These are phyloP conservation scores for Callithrix jacchus DNA, from an alignment of 2,113 vertebrate genomes.

Conservation along the genomic window DNA sequence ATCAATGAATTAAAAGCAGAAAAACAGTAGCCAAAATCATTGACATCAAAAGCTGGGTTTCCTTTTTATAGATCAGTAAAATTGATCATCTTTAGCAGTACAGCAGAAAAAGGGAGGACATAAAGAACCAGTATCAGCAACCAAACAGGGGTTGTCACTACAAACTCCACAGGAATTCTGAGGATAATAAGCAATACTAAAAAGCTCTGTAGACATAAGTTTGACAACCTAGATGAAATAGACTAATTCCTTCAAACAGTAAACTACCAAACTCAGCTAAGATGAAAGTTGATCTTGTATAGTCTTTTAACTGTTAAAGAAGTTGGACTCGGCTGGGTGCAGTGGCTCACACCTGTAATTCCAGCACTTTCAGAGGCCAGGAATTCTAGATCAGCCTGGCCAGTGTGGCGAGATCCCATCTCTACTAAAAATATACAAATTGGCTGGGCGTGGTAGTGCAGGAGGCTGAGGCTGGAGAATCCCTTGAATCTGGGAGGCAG, in stretches of 20 bases:
- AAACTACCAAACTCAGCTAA: not conserved
- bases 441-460: too few species aligned
- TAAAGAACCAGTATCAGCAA: not conserved
- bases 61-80: not conserved
- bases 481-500: too few species aligned
- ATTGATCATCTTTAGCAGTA: not conserved
- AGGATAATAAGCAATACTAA: not conserved
- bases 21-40: not conserved
- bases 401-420: too few species aligned
- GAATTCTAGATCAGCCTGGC: too few species aligned
- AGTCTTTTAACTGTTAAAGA: not conserved
- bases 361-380: too few species aligned
- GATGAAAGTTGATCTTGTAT: not conserved
- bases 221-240: not conserved
- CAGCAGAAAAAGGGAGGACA: not conserved
- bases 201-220: not conserved
- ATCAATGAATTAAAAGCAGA: not conserved
- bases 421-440: too few species aligned
- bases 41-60: not conserved
- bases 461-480: too few species aligned
- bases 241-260: not conserved
- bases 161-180: not conserved
- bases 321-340: too few species aligned
- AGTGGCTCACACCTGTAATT: too few species aligned
- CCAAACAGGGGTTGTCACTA: not conserved